Evolutionary conservation across 2,797 vertebrate species (phyloP).

Genomic region (Amblyraja radiata): DNA sequence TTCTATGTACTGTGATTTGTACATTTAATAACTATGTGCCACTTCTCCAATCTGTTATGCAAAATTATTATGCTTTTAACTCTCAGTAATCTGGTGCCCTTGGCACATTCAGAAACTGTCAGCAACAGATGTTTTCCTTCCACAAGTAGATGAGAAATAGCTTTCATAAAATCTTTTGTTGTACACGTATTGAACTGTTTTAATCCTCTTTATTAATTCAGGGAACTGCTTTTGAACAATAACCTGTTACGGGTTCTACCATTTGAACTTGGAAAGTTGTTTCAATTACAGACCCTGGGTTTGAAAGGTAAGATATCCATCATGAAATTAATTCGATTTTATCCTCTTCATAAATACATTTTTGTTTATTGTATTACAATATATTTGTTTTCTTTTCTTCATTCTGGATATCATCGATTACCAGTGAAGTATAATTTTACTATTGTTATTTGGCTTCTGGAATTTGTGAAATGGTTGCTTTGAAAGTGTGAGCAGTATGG

Average conservation of each 20-base stretch:
- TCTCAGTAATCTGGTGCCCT: neutral
- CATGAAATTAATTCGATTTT: neutral
- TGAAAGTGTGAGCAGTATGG: neutral
- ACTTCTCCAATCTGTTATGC: neutral
- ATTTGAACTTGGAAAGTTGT: conserved; percentile 98
- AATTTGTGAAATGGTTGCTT: neutral
- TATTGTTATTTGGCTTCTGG: neutral
- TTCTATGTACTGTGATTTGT: neutral
- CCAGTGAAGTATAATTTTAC: neutral
- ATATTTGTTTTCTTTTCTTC: neutral
- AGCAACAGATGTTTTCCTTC: neutral
- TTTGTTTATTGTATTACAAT: too few species aligned
- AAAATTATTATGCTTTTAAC: neutral
- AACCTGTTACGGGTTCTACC: conserved; percentile 99
- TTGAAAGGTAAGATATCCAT: conserved; percentile 79
- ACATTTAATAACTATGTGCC: neutral
- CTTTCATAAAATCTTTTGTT: neutral
- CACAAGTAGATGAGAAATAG: too few species aligned
- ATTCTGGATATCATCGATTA: neutral
- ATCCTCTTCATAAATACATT: neutral
- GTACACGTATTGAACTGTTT: neutral
- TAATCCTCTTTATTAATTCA: conserved; percentile 53
- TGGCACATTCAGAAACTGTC: too few species aligned
- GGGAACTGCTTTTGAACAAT: conserved; percentile 99
- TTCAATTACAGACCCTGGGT: conserved; percentile 98